Evolutionary conservation across 2,888 invertebrate species (phyloP), one percentile per base, ranked within the genome.

Genomic region (Osedax fenrisi): DNA sequence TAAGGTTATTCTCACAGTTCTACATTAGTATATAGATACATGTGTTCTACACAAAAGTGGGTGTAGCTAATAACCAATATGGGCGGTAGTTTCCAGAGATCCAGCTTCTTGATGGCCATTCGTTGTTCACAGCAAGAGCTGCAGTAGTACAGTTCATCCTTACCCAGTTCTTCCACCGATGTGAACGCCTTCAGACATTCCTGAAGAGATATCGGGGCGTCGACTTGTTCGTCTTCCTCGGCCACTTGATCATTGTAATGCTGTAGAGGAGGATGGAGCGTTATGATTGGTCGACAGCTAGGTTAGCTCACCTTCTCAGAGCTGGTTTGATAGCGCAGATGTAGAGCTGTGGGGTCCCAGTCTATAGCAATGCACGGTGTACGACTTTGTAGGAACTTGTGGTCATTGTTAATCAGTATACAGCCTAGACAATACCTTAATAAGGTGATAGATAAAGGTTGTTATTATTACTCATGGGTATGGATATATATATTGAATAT

Each of bases 261-360:
- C 90, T 91, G 78, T 26, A 62, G 21, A 68, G 5, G n/a, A n/a
- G n/a, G n/a, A n/a, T n/a, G n/a, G n/a, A n/a, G n/a, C n/a, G n/a
- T n/a, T n/a, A n/a, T n/a, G 5, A 41, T 41, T 10, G 41, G 41
- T 17, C 5, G 41, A 41, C 41, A 41, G 10, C 5, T 10, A 5
- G 41, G 10, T 41, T 41, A 17, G 74, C 80, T 75, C 75, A 84
- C 90, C 86, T 88, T 87, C 84, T 91, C 91, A 80, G 90, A 85
- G 1, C 90, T 89, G 80, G 89, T 88, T 85, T 91, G 91, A 86
- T 92, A 94, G 59, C 93, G 88, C 80, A 94, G 88, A 86, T 94
- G 94, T 80, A 94, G 87, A 67, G 94, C 93, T 0, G 93, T 93
- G 76, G 92, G 92, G 85, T 94, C 93, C 94, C 94, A 94, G 87